These are phyloP conservation scores for Drosophila mettleri DNA, from an alignment of 2,888 invertebrate genomes.

Conservation along the genomic window DNA sequence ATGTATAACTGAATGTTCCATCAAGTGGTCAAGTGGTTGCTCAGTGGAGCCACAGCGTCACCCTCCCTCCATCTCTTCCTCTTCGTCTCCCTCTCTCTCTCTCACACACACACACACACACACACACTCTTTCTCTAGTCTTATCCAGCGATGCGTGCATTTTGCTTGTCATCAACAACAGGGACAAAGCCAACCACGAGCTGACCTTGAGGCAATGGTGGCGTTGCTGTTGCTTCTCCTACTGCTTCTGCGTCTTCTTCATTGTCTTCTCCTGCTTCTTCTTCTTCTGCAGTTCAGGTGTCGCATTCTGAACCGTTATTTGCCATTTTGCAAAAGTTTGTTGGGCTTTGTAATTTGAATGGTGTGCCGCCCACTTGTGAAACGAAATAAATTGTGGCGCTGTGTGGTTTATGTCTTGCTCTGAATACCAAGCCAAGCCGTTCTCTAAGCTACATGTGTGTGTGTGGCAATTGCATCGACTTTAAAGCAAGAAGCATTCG, in stretches of 20 bases:
- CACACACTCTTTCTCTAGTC: slow-evolving; percentile 18
- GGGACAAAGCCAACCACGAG: slow-evolving; percentile 13
- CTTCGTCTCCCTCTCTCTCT: neutral
- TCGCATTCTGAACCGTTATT: slow-evolving; percentile 60
- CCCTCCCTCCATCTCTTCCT: neutral
- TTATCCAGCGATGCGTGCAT: slow-evolving; percentile 70
- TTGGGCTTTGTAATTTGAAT: slow-evolving; percentile 7
- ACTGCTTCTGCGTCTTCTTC: too few species aligned
- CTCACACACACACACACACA: too few species aligned
- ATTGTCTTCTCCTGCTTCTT: slow-evolving; percentile 10
- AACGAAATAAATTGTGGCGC: slow-evolving; percentile 24
- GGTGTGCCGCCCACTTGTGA: slow-evolving; percentile 28
- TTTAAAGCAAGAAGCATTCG: slow-evolving; percentile 41
- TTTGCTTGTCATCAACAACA: slow-evolving; percentile 64
- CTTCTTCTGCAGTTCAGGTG: slow-evolving; percentile 19
- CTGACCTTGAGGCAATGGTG: slow-evolving; percentile 45
- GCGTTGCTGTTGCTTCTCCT: neutral
- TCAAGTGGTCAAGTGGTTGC: slow-evolving; percentile 39
- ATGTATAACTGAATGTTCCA: slow-evolving; percentile 40
- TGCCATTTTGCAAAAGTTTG: slow-evolving; percentile 10
- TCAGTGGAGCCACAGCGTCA: slow-evolving; percentile 6
- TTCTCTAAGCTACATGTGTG: slow-evolving; percentile 15
- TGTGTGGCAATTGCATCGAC: slow-evolving; percentile 45
- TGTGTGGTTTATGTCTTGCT: slow-evolving; percentile 74
- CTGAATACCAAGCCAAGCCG: slow-evolving; percentile 73